A percentile compares a stretch with the other conserved stretches of the same genome.
Evolutionary conservation across 2,113 vertebrate species (phyloP).

Genomic region (Crotalus viridis): DNA sequence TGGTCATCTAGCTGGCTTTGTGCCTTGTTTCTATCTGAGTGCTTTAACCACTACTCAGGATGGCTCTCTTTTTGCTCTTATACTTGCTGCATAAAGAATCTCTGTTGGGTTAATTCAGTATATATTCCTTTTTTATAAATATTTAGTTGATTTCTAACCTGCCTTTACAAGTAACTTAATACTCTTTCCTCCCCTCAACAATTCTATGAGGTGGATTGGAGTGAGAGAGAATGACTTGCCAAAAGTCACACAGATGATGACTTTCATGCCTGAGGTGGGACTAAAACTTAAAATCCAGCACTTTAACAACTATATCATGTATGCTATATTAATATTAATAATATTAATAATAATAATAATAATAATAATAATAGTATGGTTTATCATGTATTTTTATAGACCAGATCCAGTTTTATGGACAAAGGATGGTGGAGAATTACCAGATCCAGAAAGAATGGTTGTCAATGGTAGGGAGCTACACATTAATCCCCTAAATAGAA

Average conservation of each 20-base stretch:
- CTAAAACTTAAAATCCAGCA: neutral
- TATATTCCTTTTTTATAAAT: neutral
- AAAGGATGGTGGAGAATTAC: conserved; percentile 92
- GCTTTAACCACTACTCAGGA: neutral
- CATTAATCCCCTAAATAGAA: conserved; percentile 96
- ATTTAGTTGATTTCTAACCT: neutral
- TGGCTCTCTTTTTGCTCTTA: neutral
- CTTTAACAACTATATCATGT: neutral
- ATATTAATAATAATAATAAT: too few species aligned
- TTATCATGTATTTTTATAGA: conserved; percentile 66
- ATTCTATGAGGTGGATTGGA: too few species aligned
- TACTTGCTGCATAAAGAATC: neutral
- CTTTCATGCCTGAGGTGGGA: neutral
- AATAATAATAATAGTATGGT: neutral
- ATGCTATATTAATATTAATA: neutral
- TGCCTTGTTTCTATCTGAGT: neutral
- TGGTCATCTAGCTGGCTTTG: neutral
- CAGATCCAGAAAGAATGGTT: conserved; percentile 92
- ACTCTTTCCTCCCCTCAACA: too few species aligned
- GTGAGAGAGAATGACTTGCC: too few species aligned
- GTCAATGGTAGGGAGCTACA: conserved; percentile 92
- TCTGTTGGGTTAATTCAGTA: neutral
- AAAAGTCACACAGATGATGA: neutral
- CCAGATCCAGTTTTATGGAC: conserved; percentile 97
- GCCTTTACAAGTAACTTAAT: too few species aligned